Evolutionary conservation across 2,113 vertebrate genomes (phyloP).

Genomic region (Aspidoscelis tigris): DNA sequence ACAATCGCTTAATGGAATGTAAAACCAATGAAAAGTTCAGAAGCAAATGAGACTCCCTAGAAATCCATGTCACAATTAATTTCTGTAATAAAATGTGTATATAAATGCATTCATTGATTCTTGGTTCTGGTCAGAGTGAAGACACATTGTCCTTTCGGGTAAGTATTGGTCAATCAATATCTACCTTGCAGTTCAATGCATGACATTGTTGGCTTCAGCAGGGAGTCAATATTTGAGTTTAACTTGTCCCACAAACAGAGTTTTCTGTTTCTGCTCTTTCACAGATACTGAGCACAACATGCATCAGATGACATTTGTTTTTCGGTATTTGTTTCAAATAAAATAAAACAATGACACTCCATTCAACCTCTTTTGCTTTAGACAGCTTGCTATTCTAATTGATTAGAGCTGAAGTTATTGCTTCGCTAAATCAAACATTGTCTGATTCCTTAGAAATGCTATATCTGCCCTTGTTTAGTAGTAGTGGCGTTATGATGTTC

Average conservation of each 20-base stretch:
- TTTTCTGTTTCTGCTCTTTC: slow-evolving; percentile 24
- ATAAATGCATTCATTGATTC: slow-evolving; percentile 38
- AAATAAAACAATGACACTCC: slow-evolving; percentile 10
- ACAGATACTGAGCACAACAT: background rate
- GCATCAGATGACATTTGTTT: background rate
- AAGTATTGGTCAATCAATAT: slow-evolving; percentile 47
- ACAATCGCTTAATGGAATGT: background rate
- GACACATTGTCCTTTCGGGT: slow-evolving; percentile 42
- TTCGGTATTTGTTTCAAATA: slow-evolving; percentile 28
- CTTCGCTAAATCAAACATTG: background rate
- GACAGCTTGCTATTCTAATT: slow-evolving; percentile 9
- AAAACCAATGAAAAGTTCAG: slow-evolving; percentile 28
- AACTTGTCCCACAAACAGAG: background rate
- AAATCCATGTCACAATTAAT: slow-evolving; percentile 55
- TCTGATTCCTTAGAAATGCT: slow-evolving; percentile 20
- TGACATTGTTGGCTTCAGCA: slow-evolving; percentile 41
- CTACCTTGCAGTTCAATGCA: slow-evolving; percentile 40
- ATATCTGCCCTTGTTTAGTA: slow-evolving; percentile 21
- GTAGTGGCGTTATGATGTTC: background rate
- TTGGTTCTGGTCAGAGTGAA: slow-evolving; percentile 11
- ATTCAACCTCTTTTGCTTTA: slow-evolving; percentile 18
- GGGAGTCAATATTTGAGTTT: slow-evolving; percentile 48
- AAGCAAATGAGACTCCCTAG: slow-evolving; percentile 32
- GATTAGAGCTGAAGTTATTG: slow-evolving; percentile 9
- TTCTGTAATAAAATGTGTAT: slow-evolving; percentile 42